These are phyloP conservation scores for Dusona sp. DNA, from an alignment of 2,888 invertebrate genomes.

Conservation along the genomic window DNA sequence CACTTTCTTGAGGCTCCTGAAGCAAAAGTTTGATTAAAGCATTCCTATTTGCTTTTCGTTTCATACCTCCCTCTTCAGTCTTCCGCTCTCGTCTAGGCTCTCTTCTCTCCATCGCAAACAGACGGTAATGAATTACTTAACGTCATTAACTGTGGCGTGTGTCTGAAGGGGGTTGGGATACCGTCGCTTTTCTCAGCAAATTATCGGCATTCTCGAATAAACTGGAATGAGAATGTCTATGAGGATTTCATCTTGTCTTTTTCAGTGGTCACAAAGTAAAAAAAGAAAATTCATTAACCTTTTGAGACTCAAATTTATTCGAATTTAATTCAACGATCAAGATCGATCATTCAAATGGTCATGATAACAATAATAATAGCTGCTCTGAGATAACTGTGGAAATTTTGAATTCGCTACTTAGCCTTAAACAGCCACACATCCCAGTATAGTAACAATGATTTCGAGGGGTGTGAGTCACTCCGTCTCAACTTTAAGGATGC, in stretches of 20 bases:
- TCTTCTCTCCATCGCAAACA: slow-evolving; percentile 71
- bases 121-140: slow-evolving; percentile 77
- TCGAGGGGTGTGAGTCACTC: no score
- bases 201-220: slow-evolving; percentile 34
- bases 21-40: slow-evolving; percentile 68
- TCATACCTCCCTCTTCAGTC: slow-evolving; percentile 39
- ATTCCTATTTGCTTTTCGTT: slow-evolving; percentile 47
- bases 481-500: no score
- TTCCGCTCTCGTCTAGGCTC: slow-evolving; percentile 47
- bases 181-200: slow-evolving; percentile 45
- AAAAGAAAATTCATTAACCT: background rate
- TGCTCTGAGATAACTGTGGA: no score
- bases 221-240: slow-evolving; percentile 26
- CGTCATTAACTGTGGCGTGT: slow-evolving; percentile 49
- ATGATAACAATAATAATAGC: background rate
- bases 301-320: background rate
- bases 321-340: background rate
- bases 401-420: no score
- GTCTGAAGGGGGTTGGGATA: background rate
- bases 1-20: slow-evolving; percentile 43
- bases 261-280: background rate
- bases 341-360: background rate
- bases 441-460: no score
- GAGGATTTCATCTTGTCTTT: slow-evolving; percentile 6
- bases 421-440: no score